Conservation (phyloP, 2,888 invertebrate species). For the Eilema depressum region DNA sequence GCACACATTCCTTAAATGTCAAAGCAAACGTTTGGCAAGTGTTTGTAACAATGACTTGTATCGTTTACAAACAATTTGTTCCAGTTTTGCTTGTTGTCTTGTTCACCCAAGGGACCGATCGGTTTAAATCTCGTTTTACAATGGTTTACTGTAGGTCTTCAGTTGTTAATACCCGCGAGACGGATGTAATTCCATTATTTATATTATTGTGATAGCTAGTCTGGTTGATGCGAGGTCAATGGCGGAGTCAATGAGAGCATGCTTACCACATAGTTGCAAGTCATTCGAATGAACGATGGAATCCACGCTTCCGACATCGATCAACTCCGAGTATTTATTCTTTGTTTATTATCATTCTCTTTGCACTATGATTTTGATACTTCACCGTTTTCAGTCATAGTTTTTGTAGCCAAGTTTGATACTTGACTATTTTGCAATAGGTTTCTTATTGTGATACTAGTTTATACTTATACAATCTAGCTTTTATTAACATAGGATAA, state of each 20-base stretch:
- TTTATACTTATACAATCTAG: background rate
- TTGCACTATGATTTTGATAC: slow-evolving; percentile 29
- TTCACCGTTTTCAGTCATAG: background rate
- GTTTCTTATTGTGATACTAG: background rate
- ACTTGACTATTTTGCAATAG: background rate
- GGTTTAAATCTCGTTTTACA: slow-evolving; percentile 66
- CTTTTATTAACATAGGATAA: background rate
- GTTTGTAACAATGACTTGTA: slow-evolving; percentile 18
- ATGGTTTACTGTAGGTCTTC: slow-evolving; percentile 66
- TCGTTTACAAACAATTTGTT: slow-evolving; percentile 50
- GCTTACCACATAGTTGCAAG: slow-evolving; percentile 76
- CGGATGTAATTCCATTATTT: slow-evolving; percentile 79
- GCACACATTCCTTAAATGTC: slow-evolving; percentile 35
- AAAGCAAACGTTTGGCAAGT: slow-evolving; percentile 26
- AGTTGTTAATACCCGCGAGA: slow-evolving; percentile 71
- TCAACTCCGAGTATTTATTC: slow-evolving; percentile 64
- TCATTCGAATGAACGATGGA: slow-evolving; percentile 79
- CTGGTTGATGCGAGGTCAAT: slow-evolving; percentile 78
- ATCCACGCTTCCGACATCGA: slow-evolving; percentile 82
- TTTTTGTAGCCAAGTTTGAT: background rate
- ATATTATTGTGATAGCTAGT: slow-evolving; percentile 78
- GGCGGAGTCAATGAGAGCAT: slow-evolving; percentile 84
- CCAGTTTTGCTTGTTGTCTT: slow-evolving; percentile 53
- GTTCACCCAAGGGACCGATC: slow-evolving; percentile 74
- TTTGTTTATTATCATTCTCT: slow-evolving; percentile 66